Percentiles rank a stretch among this genome's conserved stretches.
phyloP scores from a whole-genome alignment of 1,140 invertebrate species.

The Sipha flava region DNA sequence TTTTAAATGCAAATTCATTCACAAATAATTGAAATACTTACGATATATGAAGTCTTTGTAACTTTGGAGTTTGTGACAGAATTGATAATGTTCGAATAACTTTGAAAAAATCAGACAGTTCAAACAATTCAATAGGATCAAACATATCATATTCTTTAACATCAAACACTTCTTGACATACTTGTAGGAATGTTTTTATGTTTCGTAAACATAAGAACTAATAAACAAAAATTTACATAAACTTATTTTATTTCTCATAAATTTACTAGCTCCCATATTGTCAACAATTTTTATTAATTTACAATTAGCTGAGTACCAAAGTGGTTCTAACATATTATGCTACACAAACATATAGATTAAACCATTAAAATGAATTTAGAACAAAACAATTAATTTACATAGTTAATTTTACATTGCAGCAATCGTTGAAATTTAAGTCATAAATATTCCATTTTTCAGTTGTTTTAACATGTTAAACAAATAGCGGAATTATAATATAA shows the following conservation, averaged over 20 bases:
- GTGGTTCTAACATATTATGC: no score
- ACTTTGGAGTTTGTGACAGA: conserved; percentile 69
- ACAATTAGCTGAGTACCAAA: no score
- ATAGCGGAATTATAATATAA: no score
- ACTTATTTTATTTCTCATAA: background rate
- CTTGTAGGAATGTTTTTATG: conserved; percentile 81
- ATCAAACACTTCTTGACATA: conserved; percentile 72
- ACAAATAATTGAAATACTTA: conserved; percentile 49
- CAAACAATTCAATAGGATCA: conserved; percentile 84
- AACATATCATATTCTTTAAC: conserved; percentile 81
- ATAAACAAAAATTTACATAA: conserved; percentile 40
- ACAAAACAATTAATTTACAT: no score
- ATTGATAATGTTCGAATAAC: conserved; percentile 82
- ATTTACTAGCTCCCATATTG: no score
- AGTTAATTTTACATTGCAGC: no score
- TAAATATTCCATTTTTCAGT: no score
- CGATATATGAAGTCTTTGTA: conserved; percentile 55
- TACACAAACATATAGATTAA: no score
- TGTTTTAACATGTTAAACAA: no score
- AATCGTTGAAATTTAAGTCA: no score
- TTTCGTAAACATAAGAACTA: conserved; percentile 92
- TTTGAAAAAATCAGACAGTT: conserved; percentile 85
- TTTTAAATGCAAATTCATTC: background rate
- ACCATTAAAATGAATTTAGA: no score
- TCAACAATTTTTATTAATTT: background rate